These are phyloP conservation scores for Lasiurus cinereus DNA, from an alignment of 2,113 vertebrate genomes.

Conservation along the genomic window DNA sequence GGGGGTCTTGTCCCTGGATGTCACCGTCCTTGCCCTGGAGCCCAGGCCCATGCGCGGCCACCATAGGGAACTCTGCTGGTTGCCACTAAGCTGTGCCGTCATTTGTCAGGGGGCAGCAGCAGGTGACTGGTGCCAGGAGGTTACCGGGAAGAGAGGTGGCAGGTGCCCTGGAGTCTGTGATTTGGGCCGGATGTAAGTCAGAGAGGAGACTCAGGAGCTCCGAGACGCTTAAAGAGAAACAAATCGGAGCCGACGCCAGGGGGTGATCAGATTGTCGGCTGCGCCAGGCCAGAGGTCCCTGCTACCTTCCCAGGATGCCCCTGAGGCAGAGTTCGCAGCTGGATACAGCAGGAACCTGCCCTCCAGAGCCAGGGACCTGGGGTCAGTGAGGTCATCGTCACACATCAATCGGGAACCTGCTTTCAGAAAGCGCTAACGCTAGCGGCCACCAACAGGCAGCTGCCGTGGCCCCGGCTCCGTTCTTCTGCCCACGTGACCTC, in stretches of 20 bases:
- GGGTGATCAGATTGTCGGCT: background rate
- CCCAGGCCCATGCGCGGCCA: background rate
- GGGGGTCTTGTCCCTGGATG: background rate
- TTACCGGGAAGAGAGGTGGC: background rate
- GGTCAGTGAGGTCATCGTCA: background rate
- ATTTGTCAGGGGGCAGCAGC: background rate
- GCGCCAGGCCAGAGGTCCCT: background rate
- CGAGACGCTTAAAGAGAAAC: background rate
- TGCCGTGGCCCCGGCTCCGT: too few species aligned
- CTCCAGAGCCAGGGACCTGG: background rate
- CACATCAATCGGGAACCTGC: background rate
- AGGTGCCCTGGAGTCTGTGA: background rate
- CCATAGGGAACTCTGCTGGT: background rate
- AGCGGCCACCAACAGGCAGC: background rate
- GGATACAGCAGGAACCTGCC: background rate
- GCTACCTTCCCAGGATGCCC: background rate
- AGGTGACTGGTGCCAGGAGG: background rate
- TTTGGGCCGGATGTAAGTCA: background rate
- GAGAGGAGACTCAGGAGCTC: background rate
- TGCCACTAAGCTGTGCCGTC: too few species aligned
- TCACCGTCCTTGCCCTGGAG: accelerated
- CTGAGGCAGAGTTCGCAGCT: background rate
- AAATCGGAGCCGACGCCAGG: background rate
- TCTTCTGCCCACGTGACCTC: background rate
- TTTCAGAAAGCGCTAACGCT: too few species aligned